Base-by-base conservation (phyloP, 1,140 invertebrate species). In the Tetragnatha versicolor region DNA sequence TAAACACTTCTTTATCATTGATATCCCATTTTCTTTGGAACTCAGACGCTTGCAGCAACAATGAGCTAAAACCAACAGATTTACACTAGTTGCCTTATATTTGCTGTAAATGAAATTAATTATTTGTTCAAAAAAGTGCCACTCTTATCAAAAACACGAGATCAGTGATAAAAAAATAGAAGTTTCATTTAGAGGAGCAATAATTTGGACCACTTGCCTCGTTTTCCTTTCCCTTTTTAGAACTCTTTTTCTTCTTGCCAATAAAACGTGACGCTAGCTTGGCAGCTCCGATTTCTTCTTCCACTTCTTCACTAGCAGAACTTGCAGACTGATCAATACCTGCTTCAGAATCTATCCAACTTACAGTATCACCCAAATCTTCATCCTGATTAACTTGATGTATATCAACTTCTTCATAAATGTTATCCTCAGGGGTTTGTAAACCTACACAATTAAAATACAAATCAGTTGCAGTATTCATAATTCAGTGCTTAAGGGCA, bases 321-420 rank as follows among this genome's bases (percentile, higher is more conserved):
- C 66, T 78, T 35, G 60, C 61, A 75, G 61, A 81, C 5, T 79
- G 73, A 47, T 78, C 58, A 42, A 51, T 47, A 47, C 47, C 58
- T 49, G 20, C 47, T 63, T 72, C 80, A 22, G 79, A 76, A 10
- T 72, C 79, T 29, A 75, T 42, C 73, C 73, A 79, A 78, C 81
- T 83, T 12, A 81, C 55, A 42, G 79, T 82, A 55, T 81, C 80
- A 53, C 61, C 75, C 58, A 77, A 82, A 60, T 81, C 81, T 63
- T 81, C 80, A 51, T 81, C 82, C 20, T 49, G 81, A 60, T 33
- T 72, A 66, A 69, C 60, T 63, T 69, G 81, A 25, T 63, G 80
- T 77, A 83, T 75, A 79, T 84, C 83, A 29, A 84, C 82, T 73
- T 84, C 83, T 81, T 84, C 83, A 76, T 84, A 84, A 35, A 84